Evolutionary conservation across 1,140 invertebrate genomes (phyloP).

Genomic region (Lepidostoma basale): DNA sequence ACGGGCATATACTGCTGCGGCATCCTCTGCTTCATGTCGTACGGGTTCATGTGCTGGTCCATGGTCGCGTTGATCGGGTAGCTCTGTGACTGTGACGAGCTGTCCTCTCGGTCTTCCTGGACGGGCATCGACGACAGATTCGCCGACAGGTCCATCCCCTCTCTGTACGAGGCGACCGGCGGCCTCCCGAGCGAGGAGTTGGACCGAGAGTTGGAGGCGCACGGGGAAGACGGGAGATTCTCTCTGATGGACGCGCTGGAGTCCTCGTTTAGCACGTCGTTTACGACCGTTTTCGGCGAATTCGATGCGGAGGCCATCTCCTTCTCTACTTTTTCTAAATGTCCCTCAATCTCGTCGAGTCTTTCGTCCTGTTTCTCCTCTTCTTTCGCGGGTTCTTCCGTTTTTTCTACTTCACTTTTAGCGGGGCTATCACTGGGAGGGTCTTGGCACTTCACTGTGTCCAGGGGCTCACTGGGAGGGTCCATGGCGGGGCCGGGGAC

Average conservation of each 20-base stretch:
- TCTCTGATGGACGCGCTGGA: slow-evolving; percentile 48
- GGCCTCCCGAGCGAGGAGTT: slow-evolving; percentile 41
- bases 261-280: slow-evolving; percentile 39
- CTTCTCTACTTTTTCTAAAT: slow-evolving; percentile 26
- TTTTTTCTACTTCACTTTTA: slow-evolving; percentile 30
- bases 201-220: slow-evolving; percentile 43
- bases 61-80: slow-evolving; percentile 32
- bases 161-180: background rate
- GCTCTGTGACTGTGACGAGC: slow-evolving; percentile 43
- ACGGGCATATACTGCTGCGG: slow-evolving; percentile 41
- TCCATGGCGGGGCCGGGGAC: background rate
- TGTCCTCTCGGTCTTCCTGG: slow-evolving; percentile 36
- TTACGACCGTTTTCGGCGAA: slow-evolving; percentile 38
- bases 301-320: slow-evolving; percentile 36
- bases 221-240: slow-evolving; percentile 34
- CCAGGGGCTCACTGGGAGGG: background rate
- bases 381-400: slow-evolving; percentile 26
- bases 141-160: slow-evolving; percentile 19
- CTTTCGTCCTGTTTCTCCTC: slow-evolving; percentile 25
- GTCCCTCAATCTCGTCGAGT: slow-evolving; percentile 33
- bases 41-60: slow-evolving; percentile 41
- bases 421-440: background rate
- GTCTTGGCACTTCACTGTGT: background rate
- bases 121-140: slow-evolving; percentile 28
- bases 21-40: slow-evolving; percentile 42